Base-by-base conservation (phyloP, 1,140 invertebrate species). In the Papilio xuthus region DNA sequence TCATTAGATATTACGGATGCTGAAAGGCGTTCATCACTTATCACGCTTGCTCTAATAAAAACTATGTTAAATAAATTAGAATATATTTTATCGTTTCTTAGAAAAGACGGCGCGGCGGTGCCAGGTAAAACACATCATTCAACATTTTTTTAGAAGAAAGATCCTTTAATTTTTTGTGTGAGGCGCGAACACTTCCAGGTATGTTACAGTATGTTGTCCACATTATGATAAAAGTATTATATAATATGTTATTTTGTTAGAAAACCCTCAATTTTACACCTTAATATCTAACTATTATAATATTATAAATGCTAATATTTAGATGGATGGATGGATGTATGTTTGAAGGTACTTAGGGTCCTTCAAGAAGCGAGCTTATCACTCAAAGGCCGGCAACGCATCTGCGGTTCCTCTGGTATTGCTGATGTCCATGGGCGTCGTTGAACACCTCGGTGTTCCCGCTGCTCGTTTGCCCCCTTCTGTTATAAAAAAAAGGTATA, bases 21-120 rank as follows among this genome's bases (percentile, higher is more conserved):
- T 60, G 56, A 60, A 53, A 53, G n/a, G 20, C 56, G 20, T 60
- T 60, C 20, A 26, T 60, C 56, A 60, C 56, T 60, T 60, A 60
- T 60, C 56, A 60, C 20, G 56, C 26, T 28, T 28, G 60, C 60
- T 63, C 60, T 63, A 63, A 63, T 63, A 63, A 63, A 28, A 63
- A 28, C 60, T 63, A 15, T 28, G 26, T 63, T 63, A 63, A 63
- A 63, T 63, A 63, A 63, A 63, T 63, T 63, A 63, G 60, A 63
- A 63, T 63, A 32, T 32, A 63, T 63, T 63, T 63, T 63, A 63
- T 63, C 23, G 60, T 63, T 63, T 63, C 60, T 12, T 26, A 23
- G 23, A 63, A 63, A 28, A 63, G 60, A 23, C 60, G 12, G 23
- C 23, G 60, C 53, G n/a, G 6, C n/a, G 20, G 23, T 32, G 60